Conservation (phyloP, 1,140 invertebrate genomes). For the Drosophila orosa region DNA sequence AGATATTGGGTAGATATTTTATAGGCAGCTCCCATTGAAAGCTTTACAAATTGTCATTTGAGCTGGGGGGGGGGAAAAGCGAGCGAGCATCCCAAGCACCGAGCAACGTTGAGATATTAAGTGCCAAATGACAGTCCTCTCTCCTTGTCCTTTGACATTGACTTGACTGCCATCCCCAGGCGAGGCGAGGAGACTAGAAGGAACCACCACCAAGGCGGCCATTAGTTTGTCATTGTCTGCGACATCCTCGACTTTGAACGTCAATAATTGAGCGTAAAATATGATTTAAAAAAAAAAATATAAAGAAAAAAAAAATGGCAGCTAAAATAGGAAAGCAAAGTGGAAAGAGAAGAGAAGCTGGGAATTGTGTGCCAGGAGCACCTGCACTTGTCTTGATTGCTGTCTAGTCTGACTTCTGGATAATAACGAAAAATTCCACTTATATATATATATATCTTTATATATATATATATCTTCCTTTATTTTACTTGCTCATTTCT, state of each 20-base stretch:
- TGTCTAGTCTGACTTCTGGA: constrained; percentile 37
- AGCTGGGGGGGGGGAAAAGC: constrained; percentile 36
- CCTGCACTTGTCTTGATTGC: constrained; percentile 75
- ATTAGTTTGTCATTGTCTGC: constrained; percentile 81
- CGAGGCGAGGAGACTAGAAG: background rate
- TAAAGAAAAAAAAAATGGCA: constrained; percentile 16
- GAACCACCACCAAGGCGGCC: constrained; percentile 26
- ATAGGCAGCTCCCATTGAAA: constrained; percentile 71
- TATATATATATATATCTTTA: constrained; percentile 1
- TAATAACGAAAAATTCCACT: constrained; percentile 35
- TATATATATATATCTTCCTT: background rate
- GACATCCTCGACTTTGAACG: constrained; percentile 70
- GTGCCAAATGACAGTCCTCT: constrained; percentile 68
- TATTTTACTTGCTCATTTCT: background rate
- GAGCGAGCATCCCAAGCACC: background rate
- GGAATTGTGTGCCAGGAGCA: constrained; percentile 25
- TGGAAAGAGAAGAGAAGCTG: no score
- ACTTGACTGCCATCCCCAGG: constrained; percentile 35
- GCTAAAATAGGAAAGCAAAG: background rate
- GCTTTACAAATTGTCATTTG: constrained; percentile 81
- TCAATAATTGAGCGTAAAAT: constrained; percentile 82
- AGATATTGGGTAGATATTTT: constrained; percentile 47
- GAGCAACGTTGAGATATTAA: constrained; percentile 56
- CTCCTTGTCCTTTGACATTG: constrained; percentile 52
- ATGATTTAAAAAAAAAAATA: constrained; percentile 62